A percentile compares a stretch with the other conserved stretches of the same genome.
These are phyloP conservation scores for Lagopus muta DNA, from an alignment of 2,113 vertebrate genomes.

Conservation along the genomic window DNA sequence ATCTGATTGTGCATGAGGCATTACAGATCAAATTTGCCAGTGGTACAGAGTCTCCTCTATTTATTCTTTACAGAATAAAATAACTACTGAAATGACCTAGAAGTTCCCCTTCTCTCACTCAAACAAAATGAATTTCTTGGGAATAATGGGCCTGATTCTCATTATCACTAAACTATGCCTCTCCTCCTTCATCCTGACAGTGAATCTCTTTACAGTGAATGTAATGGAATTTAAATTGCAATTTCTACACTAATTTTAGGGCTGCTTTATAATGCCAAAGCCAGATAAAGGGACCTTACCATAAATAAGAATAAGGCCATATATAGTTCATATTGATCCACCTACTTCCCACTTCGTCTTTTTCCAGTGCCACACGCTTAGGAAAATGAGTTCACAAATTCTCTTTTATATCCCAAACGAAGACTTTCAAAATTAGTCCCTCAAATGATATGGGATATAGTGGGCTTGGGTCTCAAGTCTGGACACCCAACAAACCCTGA, in stretches of 20 bases:
- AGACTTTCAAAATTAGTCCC: neutral
- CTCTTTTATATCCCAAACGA: neutral
- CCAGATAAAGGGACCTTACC: slow-evolving; percentile 4
- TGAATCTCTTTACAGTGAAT: slow-evolving; percentile 30
- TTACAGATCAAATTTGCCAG: slow-evolving; percentile 59
- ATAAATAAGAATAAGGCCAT: slow-evolving; percentile 37
- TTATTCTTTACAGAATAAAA: slow-evolving; percentile 54
- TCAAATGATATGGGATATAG: rapidly evolving
- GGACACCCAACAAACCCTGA: neutral
- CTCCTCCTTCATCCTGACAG: slow-evolving; percentile 57
- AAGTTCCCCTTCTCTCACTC: slow-evolving; percentile 47
- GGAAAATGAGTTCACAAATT: neutral
- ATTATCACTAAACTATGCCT: slow-evolving; percentile 48
- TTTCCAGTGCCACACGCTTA: neutral
- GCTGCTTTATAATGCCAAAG: slow-evolving; percentile 32
- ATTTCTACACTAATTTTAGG: slow-evolving; percentile 63
- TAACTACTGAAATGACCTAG: slow-evolving; percentile 58
- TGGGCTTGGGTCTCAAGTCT: neutral
- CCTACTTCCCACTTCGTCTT: neutral
- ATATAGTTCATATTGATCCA: neutral
- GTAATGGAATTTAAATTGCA: slow-evolving; percentile 56
- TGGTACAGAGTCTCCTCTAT: slow-evolving; percentile 37
- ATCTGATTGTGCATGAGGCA: slow-evolving; percentile 45
- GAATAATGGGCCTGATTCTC: slow-evolving; percentile 63
- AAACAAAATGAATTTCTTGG: slow-evolving; percentile 53